These are phyloP conservation scores for Sepiola atlantica DNA, from an alignment of 2,888 invertebrate genomes.

Conservation along the genomic window DNA sequence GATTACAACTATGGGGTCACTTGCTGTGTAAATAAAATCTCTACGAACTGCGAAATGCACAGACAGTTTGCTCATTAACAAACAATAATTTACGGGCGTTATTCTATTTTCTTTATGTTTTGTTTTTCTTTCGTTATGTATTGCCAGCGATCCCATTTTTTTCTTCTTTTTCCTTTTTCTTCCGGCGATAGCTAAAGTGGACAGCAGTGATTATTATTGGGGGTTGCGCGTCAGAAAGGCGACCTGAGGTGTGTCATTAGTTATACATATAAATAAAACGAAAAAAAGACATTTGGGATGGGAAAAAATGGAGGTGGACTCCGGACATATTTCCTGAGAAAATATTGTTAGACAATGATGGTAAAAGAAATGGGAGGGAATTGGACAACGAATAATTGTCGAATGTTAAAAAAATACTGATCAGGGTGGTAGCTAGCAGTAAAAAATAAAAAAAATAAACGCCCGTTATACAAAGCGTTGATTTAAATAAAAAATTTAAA, in stretches of 20 bases:
- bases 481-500: too few relatives aligned
- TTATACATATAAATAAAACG: neutral
- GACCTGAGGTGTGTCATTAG: neutral
- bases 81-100: neutral
- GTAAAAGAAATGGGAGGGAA: too few relatives aligned
- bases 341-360: too few relatives aligned
- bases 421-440: too few relatives aligned
- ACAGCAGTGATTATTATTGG: neutral
- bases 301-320: neutral
- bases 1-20: neutral
- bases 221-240: neutral
- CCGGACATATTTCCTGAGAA: neutral
- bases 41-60: neutral
- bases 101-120: neutral
- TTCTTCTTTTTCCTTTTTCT: neutral
- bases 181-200: neutral
- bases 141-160: neutral
- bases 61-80: neutral
- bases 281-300: neutral
- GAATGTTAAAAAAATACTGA: too few relatives aligned
- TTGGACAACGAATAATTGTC: too few relatives aligned
- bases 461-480: too few relatives aligned
- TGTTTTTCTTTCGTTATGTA: neutral
- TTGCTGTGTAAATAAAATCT: neutral
- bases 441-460: too few relatives aligned